Conservation (phyloP, 53 echinoderm and acorn worm species). For the Stichopus horrens region DNA sequence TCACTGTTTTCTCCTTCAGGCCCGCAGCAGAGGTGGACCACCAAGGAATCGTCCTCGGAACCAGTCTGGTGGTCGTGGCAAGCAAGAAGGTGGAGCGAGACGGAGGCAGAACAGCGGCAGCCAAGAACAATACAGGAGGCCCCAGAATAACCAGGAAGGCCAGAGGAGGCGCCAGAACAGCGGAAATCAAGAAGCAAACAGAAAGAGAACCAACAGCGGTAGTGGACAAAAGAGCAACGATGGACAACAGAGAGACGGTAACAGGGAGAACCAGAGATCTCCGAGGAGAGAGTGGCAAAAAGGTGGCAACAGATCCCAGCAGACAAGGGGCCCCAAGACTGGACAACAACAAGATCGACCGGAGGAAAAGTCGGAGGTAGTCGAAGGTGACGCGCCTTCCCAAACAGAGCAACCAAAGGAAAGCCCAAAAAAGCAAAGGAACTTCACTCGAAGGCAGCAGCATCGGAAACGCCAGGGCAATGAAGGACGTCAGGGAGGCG, state of each 20-base stretch:
- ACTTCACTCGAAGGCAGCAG: constrained; percentile 29
- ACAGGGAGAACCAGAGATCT: constrained; percentile 31
- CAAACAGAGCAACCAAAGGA: background rate
- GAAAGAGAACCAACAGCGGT: constrained; percentile 39
- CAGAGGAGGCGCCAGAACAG: constrained; percentile 32
- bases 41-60: constrained; percentile 50
- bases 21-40: constrained; percentile 42
- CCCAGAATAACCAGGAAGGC: background rate
- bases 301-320: background rate
- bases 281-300: background rate
- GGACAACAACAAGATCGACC: constrained; percentile 1
- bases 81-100: constrained; percentile 32
- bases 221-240: constrained; percentile 63
- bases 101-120: constrained; percentile 4
- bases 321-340: constrained; percentile 5
- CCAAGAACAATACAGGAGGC: background rate
- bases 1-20: background rate
- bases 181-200: constrained; percentile 42
- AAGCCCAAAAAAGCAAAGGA: constrained; percentile 28
- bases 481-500: constrained; percentile 10
- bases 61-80: constrained; percentile 49
- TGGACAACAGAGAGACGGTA: constrained; percentile 42
- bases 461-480: constrained; percentile 1
- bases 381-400: background rate
- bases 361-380: background rate